A percentile compares a stretch with the other conserved stretches of the same genome.
Evolutionary conservation across 2,888 invertebrate species (phyloP).

Genomic region (Chirona hameri): DNA sequence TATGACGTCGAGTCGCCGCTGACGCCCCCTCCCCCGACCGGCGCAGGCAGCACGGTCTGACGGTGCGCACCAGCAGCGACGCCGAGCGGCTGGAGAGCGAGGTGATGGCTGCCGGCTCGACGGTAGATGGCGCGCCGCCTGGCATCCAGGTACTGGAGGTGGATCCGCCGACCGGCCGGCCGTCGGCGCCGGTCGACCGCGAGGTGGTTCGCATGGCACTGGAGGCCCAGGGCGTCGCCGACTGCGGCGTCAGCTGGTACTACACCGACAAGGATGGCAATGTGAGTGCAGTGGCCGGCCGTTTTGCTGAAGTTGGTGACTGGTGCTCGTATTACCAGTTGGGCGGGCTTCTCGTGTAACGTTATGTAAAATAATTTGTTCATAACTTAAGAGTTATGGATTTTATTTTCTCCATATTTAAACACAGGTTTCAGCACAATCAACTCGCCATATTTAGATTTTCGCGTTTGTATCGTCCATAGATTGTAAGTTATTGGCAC

Average conservation of each 20-base stretch:
- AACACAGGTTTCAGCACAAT: no score
- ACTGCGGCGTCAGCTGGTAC: slow-evolving; percentile 30
- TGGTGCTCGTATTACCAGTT: background rate
- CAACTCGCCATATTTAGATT: no score
- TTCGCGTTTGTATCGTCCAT: no score
- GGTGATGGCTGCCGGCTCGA: background rate
- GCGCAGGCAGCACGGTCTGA: no score
- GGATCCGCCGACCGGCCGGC: slow-evolving; percentile 40
- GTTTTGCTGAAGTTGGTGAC: background rate
- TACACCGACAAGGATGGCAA: slow-evolving; percentile 27
- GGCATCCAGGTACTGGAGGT: background rate
- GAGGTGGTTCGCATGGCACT: slow-evolving; percentile 9
- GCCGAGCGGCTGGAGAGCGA: slow-evolving; percentile 28
- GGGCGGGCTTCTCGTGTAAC: no score
- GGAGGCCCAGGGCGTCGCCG: slow-evolving; percentile 5
- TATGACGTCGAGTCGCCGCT: no score
- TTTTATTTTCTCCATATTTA: no score
- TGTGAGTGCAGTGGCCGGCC: background rate
- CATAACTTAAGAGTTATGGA: no score
- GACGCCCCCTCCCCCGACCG: no score
- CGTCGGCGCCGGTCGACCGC: background rate
- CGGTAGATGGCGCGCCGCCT: background rate
- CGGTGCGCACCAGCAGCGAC: slow-evolving; percentile 2
- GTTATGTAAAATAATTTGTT: no score
- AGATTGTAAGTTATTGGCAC: no score